Percentiles rank a stretch among this genome's conserved stretches.
Conservation (phyloP, 1,140 invertebrate species). For the Drosophila equinoxialis region DNA sequence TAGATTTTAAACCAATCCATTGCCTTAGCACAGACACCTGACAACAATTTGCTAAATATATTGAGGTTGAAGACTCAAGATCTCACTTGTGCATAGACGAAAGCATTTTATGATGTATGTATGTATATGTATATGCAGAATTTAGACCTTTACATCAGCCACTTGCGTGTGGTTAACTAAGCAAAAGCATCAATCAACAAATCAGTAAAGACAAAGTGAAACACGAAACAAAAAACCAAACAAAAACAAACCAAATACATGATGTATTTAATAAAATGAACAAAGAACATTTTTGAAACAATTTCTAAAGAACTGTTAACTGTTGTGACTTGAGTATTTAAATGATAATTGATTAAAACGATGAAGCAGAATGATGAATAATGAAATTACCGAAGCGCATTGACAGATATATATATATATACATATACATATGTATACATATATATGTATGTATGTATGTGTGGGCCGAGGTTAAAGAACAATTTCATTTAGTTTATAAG, state of each 20-base stretch:
- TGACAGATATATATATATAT: constrained; percentile 16
- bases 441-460: constrained; percentile 46
- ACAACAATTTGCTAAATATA: too few species aligned
- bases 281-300: constrained; percentile 51
- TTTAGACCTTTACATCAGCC: constrained; percentile 3
- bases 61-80: neutral
- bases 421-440: constrained; percentile 9
- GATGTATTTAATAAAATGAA: constrained; percentile 23
- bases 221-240: neutral
- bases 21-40: too few species aligned
- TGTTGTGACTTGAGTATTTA: constrained; percentile 66
- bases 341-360: constrained; percentile 24
- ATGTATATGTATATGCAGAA: neutral
- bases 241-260: constrained; percentile 14
- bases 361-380: constrained; percentile 15
- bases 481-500: constrained; percentile 50
- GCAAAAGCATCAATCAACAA: neutral
- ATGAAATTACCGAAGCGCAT: constrained; percentile 25
- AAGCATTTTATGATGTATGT: neutral
- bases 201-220: neutral
- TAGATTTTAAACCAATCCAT: too few species aligned
- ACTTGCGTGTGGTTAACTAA: neutral
- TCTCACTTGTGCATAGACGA: neutral
- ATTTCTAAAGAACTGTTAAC: constrained; percentile 75
- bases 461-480: constrained; percentile 46